Base-by-base conservation (phyloP, 2,113 vertebrate genomes). In the Arvicanthis niloticus region DNA sequence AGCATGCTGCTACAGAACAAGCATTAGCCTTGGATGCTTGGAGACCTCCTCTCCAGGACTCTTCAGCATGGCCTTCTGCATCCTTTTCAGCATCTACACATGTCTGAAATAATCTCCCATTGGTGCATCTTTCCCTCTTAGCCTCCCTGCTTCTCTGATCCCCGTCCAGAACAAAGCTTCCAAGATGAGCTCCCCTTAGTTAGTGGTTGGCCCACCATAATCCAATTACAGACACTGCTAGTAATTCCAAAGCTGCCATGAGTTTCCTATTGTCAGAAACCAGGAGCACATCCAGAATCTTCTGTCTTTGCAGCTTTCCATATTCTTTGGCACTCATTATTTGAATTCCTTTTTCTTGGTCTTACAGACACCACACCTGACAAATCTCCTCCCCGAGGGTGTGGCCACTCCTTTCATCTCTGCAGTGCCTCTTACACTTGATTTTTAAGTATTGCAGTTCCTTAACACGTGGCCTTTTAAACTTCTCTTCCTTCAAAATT, bases 361-460 rank as follows among this genome's bases (percentile, higher is more conserved):
- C 76, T 45, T 80, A 56, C 19, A n/a, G 45, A 70, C 19, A 37
- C 24, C 51, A 62, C 31, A 37, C 15, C 53, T 16, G 73, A 19
- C 45, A 45, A 42, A 21, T 24, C 70, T 42, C n/a, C 76, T 8
- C 82, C 42, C 19, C 31, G 0, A 4, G 17, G 29, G 7, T 17
- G 29, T 67, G 31, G 65, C 65, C 12, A 26, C 8, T 87, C 8
- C 22, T 70, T 80, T 34, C 68, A 10, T 77, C 6, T 48, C 37
- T 34, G 42, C 12, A 53, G 21, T 58, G 16, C 65, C 16, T 82
- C 51, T 45, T 62, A 22, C 10, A 60, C 12, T 15, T 72, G 19
- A 65, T 58, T 65, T 78, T 88, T 88, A 58, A 91, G 77, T 89
- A 31, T 85, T 88, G n/a, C 37, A 70, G 67, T 77, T 91, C 22